A percentile compares a stretch with the other conserved stretches of the same genome.
Conservation (phyloP, 2,113 vertebrate species). For the Opisthocomus hoazin region DNA sequence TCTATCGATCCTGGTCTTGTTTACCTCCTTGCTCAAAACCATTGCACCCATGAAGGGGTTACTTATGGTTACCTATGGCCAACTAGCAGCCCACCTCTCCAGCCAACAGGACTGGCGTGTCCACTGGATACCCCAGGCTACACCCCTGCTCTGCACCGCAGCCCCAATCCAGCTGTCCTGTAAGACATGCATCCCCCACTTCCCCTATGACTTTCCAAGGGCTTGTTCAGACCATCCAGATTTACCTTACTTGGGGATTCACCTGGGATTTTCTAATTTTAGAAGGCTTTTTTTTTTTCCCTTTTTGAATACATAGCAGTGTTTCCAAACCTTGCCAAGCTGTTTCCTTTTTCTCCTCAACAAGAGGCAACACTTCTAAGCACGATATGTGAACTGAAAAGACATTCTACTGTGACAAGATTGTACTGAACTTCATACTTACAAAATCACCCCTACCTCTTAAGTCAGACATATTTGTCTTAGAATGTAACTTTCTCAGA, state of each 20-base stretch:
- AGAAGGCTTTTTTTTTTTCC: neutral
- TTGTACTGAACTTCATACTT: neutral
- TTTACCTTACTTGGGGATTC: neutral
- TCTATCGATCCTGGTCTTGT: neutral
- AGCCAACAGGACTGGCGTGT: fast-evolving
- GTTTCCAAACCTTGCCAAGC: neutral
- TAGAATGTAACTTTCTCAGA: neutral
- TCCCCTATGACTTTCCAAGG: neutral
- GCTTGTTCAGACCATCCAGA: neutral
- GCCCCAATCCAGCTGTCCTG: neutral
- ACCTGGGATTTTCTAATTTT: neutral
- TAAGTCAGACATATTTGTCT: neutral
- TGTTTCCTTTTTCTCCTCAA: neutral
- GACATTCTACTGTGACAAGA: fast-evolving
- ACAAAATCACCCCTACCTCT: neutral
- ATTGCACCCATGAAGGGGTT: fast-evolving
- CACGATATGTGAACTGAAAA: neutral
- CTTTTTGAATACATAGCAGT: neutral
- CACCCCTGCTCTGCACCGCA: fast-evolving
- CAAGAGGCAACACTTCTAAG: neutral
- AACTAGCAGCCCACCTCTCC: neutral
- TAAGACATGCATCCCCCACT: fast-evolving
- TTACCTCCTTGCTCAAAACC: neutral
- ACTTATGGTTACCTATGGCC: neutral
- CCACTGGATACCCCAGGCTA: neutral